Conservation (phyloP, 2,888 invertebrate species). For the Drosophila gaucha region DNA sequence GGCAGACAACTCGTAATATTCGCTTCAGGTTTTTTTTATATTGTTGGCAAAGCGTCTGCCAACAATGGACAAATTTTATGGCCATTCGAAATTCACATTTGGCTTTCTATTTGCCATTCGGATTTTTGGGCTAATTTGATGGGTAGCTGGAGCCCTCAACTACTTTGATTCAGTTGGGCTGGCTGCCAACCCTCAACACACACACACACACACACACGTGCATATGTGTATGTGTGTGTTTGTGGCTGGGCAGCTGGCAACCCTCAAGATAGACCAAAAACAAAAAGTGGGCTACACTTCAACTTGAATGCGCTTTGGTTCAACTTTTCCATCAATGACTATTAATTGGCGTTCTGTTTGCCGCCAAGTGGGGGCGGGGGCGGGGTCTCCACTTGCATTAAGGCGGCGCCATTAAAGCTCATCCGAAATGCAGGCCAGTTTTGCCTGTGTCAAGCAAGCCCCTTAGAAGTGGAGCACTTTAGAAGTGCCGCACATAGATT, state of each 20-base stretch:
- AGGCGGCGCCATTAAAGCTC: slow-evolving; percentile 78
- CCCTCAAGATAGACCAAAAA: slow-evolving; percentile 48
- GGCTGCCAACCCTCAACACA: slow-evolving; percentile 55
- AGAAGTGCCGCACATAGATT: slow-evolving; percentile 76
- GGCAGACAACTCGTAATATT: slow-evolving; percentile 1
- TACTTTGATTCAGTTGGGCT: too few species aligned
- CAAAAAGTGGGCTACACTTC: slow-evolving; percentile 49
- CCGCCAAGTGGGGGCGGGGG: neutral
- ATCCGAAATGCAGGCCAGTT: slow-evolving; percentile 70
- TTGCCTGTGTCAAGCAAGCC: slow-evolving; percentile 11
- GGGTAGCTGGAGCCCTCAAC: slow-evolving; percentile 15
- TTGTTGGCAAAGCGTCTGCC: slow-evolving; percentile 3
- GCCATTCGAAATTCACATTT: slow-evolving; percentile 52
- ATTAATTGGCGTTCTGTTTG: slow-evolving; percentile 69
- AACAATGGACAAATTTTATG: slow-evolving; percentile 65
- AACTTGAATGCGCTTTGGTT: slow-evolving; percentile 47
- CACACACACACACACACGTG: too few species aligned
- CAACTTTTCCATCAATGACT: slow-evolving; percentile 75
- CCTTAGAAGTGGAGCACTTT: slow-evolving; percentile 48
- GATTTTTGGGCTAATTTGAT: slow-evolving; percentile 67
- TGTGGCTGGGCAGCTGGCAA: slow-evolving; percentile 47
- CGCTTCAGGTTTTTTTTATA: neutral
- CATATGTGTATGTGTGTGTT: too few species aligned
- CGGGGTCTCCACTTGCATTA: slow-evolving; percentile 61
- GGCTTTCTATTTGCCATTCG: slow-evolving; percentile 46